Evolutionary conservation across 2,797 vertebrate species (phyloP).

Genomic region (Sebastes umbrosus): DNA sequence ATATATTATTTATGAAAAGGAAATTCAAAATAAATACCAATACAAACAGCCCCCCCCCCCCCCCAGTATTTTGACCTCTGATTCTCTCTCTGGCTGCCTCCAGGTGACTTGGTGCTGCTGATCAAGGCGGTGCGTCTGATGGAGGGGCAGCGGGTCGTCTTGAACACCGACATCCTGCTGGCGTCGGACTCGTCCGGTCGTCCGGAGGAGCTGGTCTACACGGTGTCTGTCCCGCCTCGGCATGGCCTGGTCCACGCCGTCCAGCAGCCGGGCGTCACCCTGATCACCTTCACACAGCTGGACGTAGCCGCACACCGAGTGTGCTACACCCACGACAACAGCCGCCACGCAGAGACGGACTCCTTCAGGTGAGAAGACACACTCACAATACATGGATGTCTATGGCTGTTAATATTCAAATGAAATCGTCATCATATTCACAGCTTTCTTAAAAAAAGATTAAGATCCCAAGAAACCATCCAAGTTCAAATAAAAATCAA

Average conservation of each 20-base stretch:
- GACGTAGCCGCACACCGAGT: constrained; percentile 89
- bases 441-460: not conserved
- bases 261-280: constrained; percentile 85
- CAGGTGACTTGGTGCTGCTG: constrained; percentile 89
- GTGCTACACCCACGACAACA: constrained; percentile 87
- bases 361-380: constrained; percentile 84
- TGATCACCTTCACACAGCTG: constrained; percentile 88
- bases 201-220: constrained; percentile 90
- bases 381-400: not conserved
- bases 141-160: constrained; percentile 92
- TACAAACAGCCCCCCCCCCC: not conserved
- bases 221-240: constrained; percentile 85
- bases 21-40: not conserved
- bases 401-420: not conserved
- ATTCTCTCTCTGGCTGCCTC: not conserved
- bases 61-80: not conserved
- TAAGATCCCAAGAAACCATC: not conserved
- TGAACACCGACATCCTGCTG: constrained; percentile 92
- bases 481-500: not conserved
- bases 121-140: constrained; percentile 87
- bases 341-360: constrained; percentile 77
- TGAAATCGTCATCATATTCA: not conserved
- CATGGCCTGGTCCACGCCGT: constrained; percentile 91
- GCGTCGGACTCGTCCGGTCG: constrained; percentile 89
- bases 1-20: not conserved